A percentile compares a stretch with the other conserved stretches of the same genome.
Evolutionary conservation across 2,113 vertebrate genomes (phyloP).

Genomic region (Phylloscopus whistleri): DNA sequence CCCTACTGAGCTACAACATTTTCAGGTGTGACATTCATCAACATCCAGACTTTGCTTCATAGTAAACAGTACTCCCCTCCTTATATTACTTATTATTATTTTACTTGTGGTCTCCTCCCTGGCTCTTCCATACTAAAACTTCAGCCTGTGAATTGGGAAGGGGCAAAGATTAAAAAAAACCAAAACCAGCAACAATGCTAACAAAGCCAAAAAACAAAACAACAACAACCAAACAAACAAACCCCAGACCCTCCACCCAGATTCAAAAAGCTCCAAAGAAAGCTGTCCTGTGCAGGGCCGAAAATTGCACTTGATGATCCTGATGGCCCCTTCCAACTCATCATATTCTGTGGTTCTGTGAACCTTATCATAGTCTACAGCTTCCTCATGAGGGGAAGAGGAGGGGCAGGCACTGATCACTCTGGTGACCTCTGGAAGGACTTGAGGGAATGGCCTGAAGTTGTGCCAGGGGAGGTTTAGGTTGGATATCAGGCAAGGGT

Average conservation of each 20-base stretch:
- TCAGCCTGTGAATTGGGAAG: background rate
- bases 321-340: background rate
- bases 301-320: background rate
- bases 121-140: background rate
- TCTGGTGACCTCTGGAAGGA: too few relatives aligned
- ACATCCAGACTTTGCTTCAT: background rate
- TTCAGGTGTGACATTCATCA: background rate
- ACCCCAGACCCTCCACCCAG: too few relatives aligned
- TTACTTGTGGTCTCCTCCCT: background rate
- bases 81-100: background rate
- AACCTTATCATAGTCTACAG: background rate
- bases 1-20: background rate
- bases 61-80: background rate
- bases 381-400: background rate
- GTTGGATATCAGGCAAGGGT: background rate
- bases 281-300: background rate
- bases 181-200: background rate
- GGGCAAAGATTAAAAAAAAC: rapidly evolving
- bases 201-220: background rate
- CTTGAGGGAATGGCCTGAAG: background rate
- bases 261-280: background rate
- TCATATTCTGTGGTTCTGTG: background rate
- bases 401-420: background rate
- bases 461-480: background rate
- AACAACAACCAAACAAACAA: too few relatives aligned